Evolutionary conservation across 1,140 invertebrate genomes (phyloP), one percentile per base, ranked within the genome.

Genomic region (Varroa destructor): DNA sequence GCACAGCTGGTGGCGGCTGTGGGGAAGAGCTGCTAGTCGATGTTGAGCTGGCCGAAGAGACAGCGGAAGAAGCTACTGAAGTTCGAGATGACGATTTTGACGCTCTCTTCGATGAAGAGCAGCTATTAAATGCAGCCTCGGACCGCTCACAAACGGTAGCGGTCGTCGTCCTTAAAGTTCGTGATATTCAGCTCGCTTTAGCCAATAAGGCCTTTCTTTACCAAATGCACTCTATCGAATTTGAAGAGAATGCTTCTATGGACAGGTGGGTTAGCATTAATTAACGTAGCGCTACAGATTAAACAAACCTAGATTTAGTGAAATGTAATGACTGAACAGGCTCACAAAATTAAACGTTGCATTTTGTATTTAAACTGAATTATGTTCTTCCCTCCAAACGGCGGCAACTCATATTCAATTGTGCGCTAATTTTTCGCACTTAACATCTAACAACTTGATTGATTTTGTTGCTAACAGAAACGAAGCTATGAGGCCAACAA

Each of bases 141-240:
- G 61, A 58, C 57, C 25, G 46, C 40, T 67, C 61, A 67, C 61
- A 67, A 3, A 43, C 46, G 61, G 61, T 67, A 46, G 40, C 61
- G 37, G 61, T 67, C 40, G 61, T 67, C 12, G 61, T 67, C 10
- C 46, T 67, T 40, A 67, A 67, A 37, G 61, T 67, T 37, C 61
- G 61, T 14, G 61, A 67, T 46, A 67, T 67, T 40, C 61, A 67
- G 61, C 46, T 67, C 12, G 61, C 36, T 5, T 14, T 67, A 40
- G 61, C 46, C 10, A 67, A 67, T 46, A 46, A 67, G 40, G 40
- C 61, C 14, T 46, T 67, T 2, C 61, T 67, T 12, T 67, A 67
- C 40, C 61, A 67, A 67, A 67, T 67, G 61, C 61, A 67, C 61
- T 67, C 61, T 40, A 40, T 67, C 61, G 61, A 67, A 67, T 67